These are phyloP conservation scores for Yponomeuta sedellus DNA, from an alignment of 2,888 invertebrate genomes.

Conservation along the genomic window DNA sequence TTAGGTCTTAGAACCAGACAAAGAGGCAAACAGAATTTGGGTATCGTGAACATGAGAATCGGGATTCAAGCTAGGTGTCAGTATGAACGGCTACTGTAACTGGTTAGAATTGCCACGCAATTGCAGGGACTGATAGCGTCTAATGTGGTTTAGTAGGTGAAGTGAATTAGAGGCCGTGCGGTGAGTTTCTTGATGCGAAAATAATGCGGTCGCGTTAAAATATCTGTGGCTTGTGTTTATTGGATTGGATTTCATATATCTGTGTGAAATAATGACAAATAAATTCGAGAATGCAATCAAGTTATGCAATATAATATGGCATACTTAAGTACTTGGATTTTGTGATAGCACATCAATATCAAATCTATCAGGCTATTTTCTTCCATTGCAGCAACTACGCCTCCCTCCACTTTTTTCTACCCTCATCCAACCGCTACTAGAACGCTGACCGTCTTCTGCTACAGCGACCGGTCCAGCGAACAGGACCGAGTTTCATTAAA, in stretches of 20 bases:
- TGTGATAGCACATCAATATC: too few relatives aligned
- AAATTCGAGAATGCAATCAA: too few relatives aligned
- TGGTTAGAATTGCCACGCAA: background rate
- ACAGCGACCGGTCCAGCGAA: too few relatives aligned
- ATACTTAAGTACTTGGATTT: too few relatives aligned
- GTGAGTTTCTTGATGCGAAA: slow-evolving; percentile 1
- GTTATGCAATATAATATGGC: too few relatives aligned
- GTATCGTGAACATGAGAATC: background rate
- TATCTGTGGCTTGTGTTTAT: background rate
- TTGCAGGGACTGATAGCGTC: slow-evolving; percentile 4
- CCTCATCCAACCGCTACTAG: too few relatives aligned
- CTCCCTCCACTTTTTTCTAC: too few relatives aligned
- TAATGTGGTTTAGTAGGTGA: slow-evolving; percentile 11
- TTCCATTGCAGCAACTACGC: too few relatives aligned
- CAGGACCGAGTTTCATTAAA: too few relatives aligned
- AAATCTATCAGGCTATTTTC: too few relatives aligned
- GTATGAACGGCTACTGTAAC: background rate
- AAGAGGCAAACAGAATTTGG: background rate
- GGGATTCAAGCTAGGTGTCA: background rate
- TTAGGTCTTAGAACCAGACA: background rate
- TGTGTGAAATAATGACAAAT: background rate
- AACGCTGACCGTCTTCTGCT: too few relatives aligned
- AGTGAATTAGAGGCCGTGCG: background rate
- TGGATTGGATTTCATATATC: background rate
- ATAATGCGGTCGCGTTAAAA: background rate